Evolutionary conservation across 35 echinoderm and acorn worm genomes (phyloP).

Genomic region (Apostichopus parvimensis): DNA sequence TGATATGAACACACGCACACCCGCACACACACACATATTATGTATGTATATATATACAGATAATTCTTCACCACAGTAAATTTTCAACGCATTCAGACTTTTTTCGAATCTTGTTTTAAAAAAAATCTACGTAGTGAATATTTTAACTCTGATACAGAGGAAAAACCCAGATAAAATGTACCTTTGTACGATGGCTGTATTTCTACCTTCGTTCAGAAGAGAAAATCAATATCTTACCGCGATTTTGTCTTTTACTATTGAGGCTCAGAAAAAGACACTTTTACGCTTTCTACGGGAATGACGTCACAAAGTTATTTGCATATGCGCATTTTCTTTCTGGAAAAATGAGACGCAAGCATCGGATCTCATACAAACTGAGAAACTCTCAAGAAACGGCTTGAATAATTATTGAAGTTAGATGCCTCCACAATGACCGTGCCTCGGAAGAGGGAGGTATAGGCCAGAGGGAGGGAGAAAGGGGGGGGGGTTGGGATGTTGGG

Average conservation of each 20-base stretch:
- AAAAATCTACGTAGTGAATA: neutral
- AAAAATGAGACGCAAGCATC: no score
- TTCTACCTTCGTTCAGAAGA: neutral
- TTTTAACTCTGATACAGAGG: neutral
- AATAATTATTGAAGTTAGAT: no score
- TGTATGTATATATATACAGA: no score
- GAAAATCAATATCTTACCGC: conserved; percentile 17
- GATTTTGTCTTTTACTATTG: neutral
- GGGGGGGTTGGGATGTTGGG: no score
- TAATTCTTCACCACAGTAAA: no score
- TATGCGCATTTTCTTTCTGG: neutral
- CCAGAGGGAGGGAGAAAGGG: no score
- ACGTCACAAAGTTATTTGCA: conserved; percentile 10
- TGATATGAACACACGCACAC: no score
- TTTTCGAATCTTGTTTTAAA: neutral
- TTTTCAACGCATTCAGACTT: neutral
- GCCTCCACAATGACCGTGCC: no score
- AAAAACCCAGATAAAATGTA: conserved; percentile 1
- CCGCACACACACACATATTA: no score
- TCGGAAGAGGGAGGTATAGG: no score
- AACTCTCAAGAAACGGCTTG: no score
- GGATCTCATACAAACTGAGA: no score
- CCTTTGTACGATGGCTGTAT: neutral
- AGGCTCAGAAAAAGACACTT: conserved; percentile 6
- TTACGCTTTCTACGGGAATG: neutral